Conservation (phyloP, 1,140 invertebrate species). For the Sycophaga agraensis region DNA sequence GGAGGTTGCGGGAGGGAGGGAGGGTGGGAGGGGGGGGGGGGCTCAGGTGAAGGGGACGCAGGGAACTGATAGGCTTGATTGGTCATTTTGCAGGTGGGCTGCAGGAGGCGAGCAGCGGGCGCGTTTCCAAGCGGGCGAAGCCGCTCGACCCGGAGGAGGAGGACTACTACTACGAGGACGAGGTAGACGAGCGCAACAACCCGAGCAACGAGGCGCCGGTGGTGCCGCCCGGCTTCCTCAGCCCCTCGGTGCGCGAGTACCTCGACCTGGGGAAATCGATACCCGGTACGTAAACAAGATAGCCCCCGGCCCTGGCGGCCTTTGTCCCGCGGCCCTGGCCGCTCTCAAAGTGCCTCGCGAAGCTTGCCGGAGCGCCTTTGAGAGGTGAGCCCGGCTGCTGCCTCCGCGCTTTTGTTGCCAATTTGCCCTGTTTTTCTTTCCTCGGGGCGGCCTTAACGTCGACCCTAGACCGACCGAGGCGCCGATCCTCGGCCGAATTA, state of each 20-base stretch:
- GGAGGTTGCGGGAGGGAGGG: too few species aligned
- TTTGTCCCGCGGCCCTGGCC: not conserved
- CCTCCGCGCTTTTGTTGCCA: not conserved
- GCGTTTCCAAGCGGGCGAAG: conserved; percentile 61
- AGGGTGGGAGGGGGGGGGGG: too few species aligned
- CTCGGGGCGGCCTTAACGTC: too few species aligned
- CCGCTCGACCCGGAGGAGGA: conserved; percentile 63
- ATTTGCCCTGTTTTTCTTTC: not conserved
- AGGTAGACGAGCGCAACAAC: conserved; percentile 70
- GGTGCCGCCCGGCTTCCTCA: conserved; percentile 76
- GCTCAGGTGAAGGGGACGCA: too few species aligned
- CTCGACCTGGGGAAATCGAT: conserved; percentile 84
- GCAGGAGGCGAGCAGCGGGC: conserved; percentile 8
- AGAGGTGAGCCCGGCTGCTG: too few species aligned
- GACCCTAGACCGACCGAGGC: too few species aligned
- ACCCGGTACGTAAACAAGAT: conserved; percentile 69
- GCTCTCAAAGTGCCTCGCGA: not conserved
- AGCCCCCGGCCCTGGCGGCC: conserved; percentile 6
- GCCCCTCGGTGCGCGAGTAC: conserved; percentile 80
- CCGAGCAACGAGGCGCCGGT: conserved; percentile 62
- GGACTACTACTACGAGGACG: conserved; percentile 63
- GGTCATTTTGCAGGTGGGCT: conserved; percentile 17
- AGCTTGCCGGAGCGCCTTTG: too few species aligned
- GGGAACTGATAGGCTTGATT: conserved; percentile 26
- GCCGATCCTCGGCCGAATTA: too few species aligned